Percentiles rank a stretch among this genome's conserved stretches.
phyloP scores from a whole-genome alignment of 2,888 invertebrate species.

The Teleogryllus oceanicus region DNA sequence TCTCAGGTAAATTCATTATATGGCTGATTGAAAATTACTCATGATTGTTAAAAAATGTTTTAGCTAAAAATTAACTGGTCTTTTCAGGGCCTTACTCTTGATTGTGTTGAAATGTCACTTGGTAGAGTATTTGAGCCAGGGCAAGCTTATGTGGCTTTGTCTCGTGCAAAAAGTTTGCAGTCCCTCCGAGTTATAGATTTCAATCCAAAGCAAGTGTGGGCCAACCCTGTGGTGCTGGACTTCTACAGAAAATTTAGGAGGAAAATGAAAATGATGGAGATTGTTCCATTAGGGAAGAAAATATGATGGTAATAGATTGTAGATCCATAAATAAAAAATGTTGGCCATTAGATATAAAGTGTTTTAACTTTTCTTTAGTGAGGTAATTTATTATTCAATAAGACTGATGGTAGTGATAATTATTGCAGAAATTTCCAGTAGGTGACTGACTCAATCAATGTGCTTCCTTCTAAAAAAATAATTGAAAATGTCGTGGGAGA shows the following conservation, averaged over 20 bases:
- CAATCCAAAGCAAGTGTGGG: slow-evolving; percentile 81
- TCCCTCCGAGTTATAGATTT: slow-evolving; percentile 85
- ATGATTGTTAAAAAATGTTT: background rate
- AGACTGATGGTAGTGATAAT: too few species aligned
- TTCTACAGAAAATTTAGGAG: slow-evolving; percentile 73
- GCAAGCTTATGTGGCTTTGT: slow-evolving; percentile 93
- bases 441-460: too few species aligned
- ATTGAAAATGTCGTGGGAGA: too few species aligned
- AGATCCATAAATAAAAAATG: too few species aligned
- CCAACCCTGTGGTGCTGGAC: slow-evolving; percentile 75
- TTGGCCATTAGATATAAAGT: too few species aligned
- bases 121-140: slow-evolving; percentile 91
- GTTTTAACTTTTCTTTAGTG: too few species aligned
- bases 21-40: too few species aligned
- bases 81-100: slow-evolving; percentile 81
- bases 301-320: background rate
- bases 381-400: too few species aligned
- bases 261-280: slow-evolving; percentile 60
- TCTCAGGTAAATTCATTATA: slow-evolving; percentile 55
- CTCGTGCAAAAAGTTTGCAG: slow-evolving; percentile 82
- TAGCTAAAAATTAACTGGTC: slow-evolving; percentile 21
- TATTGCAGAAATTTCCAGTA: too few species aligned
- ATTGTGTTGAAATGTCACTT: slow-evolving; percentile 92
- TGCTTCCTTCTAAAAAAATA: too few species aligned
- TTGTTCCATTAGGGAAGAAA: slow-evolving; percentile 52